Evolutionary conservation across 1,140 invertebrate species (phyloP), one percentile per base, ranked within the genome.

Genomic region (Spodoptera litura): DNA sequence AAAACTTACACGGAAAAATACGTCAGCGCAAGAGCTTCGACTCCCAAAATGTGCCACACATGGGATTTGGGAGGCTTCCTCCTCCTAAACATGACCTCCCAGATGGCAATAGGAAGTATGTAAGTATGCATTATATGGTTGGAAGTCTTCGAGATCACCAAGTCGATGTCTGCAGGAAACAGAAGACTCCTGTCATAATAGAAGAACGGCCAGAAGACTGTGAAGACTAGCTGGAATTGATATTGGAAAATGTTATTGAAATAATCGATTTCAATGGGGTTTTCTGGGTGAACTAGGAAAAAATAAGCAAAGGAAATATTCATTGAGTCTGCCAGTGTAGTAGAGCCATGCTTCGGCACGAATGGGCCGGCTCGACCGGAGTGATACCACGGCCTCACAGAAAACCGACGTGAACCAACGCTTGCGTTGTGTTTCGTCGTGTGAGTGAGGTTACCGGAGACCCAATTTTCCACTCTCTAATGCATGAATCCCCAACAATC

Each of bases 1-100:
- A 12, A 71, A 81, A 83, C 82, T 83, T 44, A 83, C 82, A 75
- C 61, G 12, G n/a, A 35, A 9, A 79, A 56, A 78, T 81, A 83
- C n/a, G 56, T n/a, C n/a, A 75, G 8, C 3, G 15, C 68, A 8
- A 38, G 6, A 13, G 38, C 15, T 53, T 8, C 10, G 0, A 56
- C 31, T 0, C 27, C 25, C 35, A 52, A 12, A 49, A 81, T 31
- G 49, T 52, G 11, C 58, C 76, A 76, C 25, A 10, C 51, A 11
- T 82, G 80, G 0, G 11, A 71, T 31, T 44, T 74, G 0, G 80
- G 78, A 9, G 58, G 38, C 4, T 38, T 51, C 35, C 75, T 70
- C 6, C 52, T 66, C 10, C 78, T 70, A 4, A 83, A 79, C 31
- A 81, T 27, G 9, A 82, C 44, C 35, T 84, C 83, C 80, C 80